Base-by-base conservation (phyloP, 2,113 vertebrate species). In the Barbus barbus region DNA sequence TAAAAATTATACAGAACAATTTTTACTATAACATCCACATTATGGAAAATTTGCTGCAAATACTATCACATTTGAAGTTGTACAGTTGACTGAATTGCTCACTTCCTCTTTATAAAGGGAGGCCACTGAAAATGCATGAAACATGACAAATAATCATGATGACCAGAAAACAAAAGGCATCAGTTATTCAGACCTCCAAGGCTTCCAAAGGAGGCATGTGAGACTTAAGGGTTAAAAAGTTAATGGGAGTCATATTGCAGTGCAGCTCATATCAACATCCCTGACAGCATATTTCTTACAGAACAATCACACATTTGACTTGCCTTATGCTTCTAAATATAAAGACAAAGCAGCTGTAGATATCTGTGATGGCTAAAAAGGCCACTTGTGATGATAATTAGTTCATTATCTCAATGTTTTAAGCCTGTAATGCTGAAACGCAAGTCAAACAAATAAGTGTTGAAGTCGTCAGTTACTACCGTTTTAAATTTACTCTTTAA, bases 231-330 rank as follows among this genome's bases (percentile, higher is more conserved):
- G 7, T 38, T 69, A 36, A 69, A 65, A 38, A n/a, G 33, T 31
- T 65, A 20, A 56, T 4, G 22, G 31, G 9, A 69, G 67, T 33
- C 46, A 58, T 69, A 69, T 83, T 74, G 44, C 60, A 80, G 48
- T 26, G 36, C 26, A 51, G 46, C 73, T 65, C 46, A 44, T 74
- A 69, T 75, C 83, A 75, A 81, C 22, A 41, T 74, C 78, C 74
- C 61, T 65, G 65, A 61, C 53, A 85, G 72, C 83, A 48, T 85
- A 74, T 83, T 87, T 85, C 83, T 67, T 24, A 72, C 36, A 41
- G 22, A 13, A 72, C 69, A 72, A 72, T 44, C 38, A 26, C 69
- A 44, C 38, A 44, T 72, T 72, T 44, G 38, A 44, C 11, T 72
- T 69, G 31, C 33, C 65, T 38, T 69, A 12, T 69, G 33, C 65